Evolutionary conservation across 2,888 invertebrate genomes (phyloP), one percentile per base, ranked within the genome.

Genomic region (Lasius platythorax): DNA sequence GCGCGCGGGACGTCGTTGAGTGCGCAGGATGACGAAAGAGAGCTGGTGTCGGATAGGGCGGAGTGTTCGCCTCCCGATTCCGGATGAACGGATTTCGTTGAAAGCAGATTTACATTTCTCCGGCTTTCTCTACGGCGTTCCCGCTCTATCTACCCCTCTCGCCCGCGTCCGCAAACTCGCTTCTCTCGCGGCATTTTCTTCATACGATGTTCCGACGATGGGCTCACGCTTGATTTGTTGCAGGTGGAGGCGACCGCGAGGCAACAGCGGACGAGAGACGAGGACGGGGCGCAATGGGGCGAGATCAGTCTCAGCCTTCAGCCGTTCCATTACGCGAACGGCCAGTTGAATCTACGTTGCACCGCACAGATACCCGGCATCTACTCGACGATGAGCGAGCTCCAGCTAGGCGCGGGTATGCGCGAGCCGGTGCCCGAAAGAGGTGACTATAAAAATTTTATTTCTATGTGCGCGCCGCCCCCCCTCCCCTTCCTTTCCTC

Each of bases 341-440:
- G 97, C 0, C 96, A 97, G 86, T 95, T 98, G 93, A 95, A 97
- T 82, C 96, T 98, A 64, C 96, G 97, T 78, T 98, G 98, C 93
- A 96, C 96, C 68, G 97, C 97, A 23, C 96, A 96, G 90, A 96
- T 98, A 89, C 96, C 96, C 82, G 96, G 96, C 61, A 96, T 97
- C 85, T 98, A 97, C 95, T 96, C 96, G 90, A 96, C 96, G 94
- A 96, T 96, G 82, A 97, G 97, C 78, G 97, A 97, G 92, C 85
- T 94, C 64, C 97, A 97, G 93, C 96, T 97, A 93, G 97, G 97
- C 85, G 96, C 97, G 83, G 97, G 97, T 84, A 96, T 97, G 70
- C 96, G 97, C 81, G 97, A 98, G 95, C 98, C 98, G 6, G 96
- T 97, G 91, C 98, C 98, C 30, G 97, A 97, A 94, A 96, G 97